phyloP scores from a whole-genome alignment of 2,113 vertebrate species.

The Emberiza fucata region DNA sequence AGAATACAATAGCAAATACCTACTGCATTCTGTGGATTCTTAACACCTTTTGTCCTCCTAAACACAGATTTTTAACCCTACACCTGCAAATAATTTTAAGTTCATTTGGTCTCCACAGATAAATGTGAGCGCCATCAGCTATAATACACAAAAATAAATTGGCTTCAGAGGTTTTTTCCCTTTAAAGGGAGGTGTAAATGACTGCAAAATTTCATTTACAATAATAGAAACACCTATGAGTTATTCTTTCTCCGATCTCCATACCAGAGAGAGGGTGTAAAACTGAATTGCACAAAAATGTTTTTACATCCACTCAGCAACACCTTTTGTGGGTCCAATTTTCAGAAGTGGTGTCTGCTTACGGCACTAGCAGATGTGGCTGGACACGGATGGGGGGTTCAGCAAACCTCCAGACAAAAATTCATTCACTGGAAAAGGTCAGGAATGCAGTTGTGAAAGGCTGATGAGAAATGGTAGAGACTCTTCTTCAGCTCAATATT shows the following conservation, averaged over 20 bases:
- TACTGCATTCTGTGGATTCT: background rate
- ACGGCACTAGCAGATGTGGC: conserved; percentile 2
- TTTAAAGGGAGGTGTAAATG: background rate
- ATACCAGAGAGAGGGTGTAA: background rate
- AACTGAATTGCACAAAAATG: background rate
- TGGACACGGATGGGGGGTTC: background rate
- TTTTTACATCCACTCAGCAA: conserved; percentile 14
- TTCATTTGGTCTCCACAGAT: background rate
- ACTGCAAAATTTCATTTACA: background rate
- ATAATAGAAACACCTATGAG: background rate
- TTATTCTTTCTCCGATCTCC: background rate
- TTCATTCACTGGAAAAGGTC: background rate
- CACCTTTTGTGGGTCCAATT: conserved; percentile 45
- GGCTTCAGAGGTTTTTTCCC: background rate
- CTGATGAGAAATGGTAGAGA: background rate
- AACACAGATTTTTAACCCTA: background rate
- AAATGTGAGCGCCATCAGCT: background rate
- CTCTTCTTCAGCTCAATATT: background rate
- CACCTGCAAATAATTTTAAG: background rate
- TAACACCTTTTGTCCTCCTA: background rate
- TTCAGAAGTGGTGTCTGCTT: conserved; percentile 4
- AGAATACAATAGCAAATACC: background rate
- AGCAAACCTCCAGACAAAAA: background rate
- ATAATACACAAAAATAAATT: background rate
- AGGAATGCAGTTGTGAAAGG: background rate